phyloP scores from a whole-genome alignment of 2,113 vertebrate species.

The Ailuropoda melanoleuca region DNA sequence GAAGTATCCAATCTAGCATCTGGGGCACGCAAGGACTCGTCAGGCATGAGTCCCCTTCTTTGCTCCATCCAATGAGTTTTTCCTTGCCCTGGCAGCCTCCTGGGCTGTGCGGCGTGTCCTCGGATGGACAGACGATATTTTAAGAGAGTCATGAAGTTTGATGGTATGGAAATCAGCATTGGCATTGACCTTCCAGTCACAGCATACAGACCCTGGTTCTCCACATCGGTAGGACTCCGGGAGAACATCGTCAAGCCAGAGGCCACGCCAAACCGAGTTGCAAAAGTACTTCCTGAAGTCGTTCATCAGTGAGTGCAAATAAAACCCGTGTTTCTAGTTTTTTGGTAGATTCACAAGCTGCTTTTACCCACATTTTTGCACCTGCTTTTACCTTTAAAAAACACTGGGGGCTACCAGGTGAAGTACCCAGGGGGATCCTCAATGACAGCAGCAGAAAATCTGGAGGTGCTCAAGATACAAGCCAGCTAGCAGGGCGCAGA shows the following conservation, averaged over 20 bases:
- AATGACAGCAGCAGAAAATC: background rate
- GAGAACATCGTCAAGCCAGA: background rate
- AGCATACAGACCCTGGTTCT: background rate
- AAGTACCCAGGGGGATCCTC: no score
- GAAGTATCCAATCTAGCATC: rapidly evolving
- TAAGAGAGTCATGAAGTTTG: background rate
- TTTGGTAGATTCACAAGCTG: background rate
- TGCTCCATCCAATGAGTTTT: no score
- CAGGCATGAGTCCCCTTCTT: no score
- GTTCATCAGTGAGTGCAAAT: background rate
- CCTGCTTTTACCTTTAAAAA: background rate
- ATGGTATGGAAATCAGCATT: background rate
- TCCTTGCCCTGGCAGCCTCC: background rate
- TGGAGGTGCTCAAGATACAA: background rate
- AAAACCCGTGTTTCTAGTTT: background rate
- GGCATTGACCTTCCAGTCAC: background rate
- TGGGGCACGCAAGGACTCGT: rapidly evolving
- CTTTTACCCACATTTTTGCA: background rate
- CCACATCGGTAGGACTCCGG: background rate
- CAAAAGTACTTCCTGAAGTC: background rate
- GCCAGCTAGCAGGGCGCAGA: background rate
- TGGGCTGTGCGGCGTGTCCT: rapidly evolving
- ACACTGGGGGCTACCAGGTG: no score
- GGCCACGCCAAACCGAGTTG: background rate
- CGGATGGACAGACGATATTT: background rate